A percentile compares a stretch with the other conserved stretches of the same genome.
These are phyloP conservation scores for Bombyx mandarina DNA, from an alignment of 1,140 invertebrate genomes.

Conservation along the genomic window DNA sequence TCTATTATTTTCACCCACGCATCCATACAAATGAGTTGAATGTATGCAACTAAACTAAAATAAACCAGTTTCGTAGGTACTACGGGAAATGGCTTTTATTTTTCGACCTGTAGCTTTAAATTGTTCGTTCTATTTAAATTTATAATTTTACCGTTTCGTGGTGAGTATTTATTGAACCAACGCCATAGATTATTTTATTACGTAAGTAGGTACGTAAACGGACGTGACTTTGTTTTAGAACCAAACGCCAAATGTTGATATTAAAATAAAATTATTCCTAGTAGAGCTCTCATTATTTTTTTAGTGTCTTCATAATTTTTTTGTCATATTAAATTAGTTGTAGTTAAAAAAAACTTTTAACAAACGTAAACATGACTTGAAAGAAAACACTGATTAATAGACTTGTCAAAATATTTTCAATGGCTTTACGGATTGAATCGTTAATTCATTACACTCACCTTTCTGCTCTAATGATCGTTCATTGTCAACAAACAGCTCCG, in stretches of 20 bases:
- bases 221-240: too few species aligned
- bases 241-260: too few species aligned
- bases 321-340: too few species aligned
- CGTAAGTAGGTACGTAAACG: too few species aligned
- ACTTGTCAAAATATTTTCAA: conserved; percentile 2
- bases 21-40: conserved; percentile 30
- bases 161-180: too few species aligned
- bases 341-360: too few species aligned
- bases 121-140: too few species aligned
- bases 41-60: conserved; percentile 17
- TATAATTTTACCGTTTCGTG: too few species aligned
- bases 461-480: conserved; percentile 59
- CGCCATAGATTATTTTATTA: too few species aligned
- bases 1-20: conserved; percentile 55
- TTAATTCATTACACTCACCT: conserved; percentile 48
- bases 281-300: too few species aligned
- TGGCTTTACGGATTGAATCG: conserved; percentile 27
- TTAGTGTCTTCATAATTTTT: too few species aligned
- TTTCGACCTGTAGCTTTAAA: not conserved
- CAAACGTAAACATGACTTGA: not conserved
- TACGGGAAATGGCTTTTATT: conserved; percentile 7
- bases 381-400: not conserved
- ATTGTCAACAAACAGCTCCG: conserved; percentile 52
- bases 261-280: too few species aligned
- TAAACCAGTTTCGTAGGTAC: conserved; percentile 23